A percentile compares a stretch with the other conserved stretches of the same genome.
These are phyloP conservation scores for Fabriciana adippe DNA, from an alignment of 2,888 invertebrate species.

Conservation along the genomic window DNA sequence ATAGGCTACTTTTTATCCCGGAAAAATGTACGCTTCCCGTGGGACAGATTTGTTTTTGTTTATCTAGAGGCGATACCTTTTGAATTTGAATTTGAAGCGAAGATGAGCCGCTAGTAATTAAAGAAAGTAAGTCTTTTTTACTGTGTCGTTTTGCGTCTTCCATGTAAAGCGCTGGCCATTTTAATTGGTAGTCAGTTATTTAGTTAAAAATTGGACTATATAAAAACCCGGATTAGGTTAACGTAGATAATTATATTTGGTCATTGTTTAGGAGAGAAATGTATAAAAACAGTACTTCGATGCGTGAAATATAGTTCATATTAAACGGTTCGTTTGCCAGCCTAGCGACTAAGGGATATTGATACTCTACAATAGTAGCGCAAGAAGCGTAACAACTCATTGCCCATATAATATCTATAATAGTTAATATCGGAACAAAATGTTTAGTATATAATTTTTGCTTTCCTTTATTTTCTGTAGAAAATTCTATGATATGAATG, in stretches of 20 bases:
- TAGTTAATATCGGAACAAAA: constrained; percentile 10
- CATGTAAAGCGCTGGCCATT: too few relatives aligned
- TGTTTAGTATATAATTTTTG: constrained; percentile 8
- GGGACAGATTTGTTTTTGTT: too few relatives aligned
- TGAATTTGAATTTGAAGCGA: too few relatives aligned
- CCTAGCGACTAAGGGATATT: constrained; percentile 21
- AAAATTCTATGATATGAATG: background rate
- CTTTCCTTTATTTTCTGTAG: constrained; percentile 21
- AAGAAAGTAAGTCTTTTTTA: too few relatives aligned
- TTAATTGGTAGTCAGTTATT: too few relatives aligned
- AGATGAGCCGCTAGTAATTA: too few relatives aligned
- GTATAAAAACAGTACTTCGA: constrained; percentile 32
- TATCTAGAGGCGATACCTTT: too few relatives aligned
- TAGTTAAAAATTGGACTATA: too few relatives aligned
- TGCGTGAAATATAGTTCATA: constrained; percentile 65
- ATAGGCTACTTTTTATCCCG: too few relatives aligned
- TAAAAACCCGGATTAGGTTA: background rate
- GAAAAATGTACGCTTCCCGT: too few relatives aligned
- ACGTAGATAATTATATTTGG: constrained; percentile 1
- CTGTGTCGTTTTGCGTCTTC: too few relatives aligned
- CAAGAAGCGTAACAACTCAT: constrained; percentile 28
- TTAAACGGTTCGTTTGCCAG: constrained; percentile 44
- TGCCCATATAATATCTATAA: constrained; percentile 24
- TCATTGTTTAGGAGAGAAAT: constrained; percentile 23
- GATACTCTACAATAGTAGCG: constrained; percentile 25